Base-by-base conservation (phyloP, 1,140 invertebrate species). In the Zaprionus davidi region DNA sequence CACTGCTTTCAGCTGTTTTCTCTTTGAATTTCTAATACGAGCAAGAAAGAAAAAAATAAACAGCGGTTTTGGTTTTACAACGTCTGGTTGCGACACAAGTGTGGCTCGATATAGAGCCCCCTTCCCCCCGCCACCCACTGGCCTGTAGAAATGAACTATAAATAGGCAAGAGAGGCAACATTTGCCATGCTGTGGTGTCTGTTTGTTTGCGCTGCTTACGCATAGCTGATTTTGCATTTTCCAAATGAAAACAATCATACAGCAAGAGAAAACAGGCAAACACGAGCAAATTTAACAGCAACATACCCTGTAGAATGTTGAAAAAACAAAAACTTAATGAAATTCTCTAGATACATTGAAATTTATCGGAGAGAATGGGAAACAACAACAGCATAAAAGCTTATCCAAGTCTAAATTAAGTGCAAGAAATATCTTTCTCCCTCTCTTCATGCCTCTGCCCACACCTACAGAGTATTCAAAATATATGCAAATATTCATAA, bases 101-200 rank as follows among this genome's bases (percentile, higher is more conserved):
- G 26, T 46, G 57, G 41, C 51, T 57, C 38, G 55, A 58, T 46
- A 55, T 56, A 53, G 60, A 65, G 60, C 15, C 26, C 17, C 11
- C 31, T n/a, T 11, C 20, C 2, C n/a, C 56, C 5, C 63, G 46
- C 34, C 26, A 20, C 17, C 34, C 36, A 3, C 26, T 34, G 9
- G 26, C 11, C 9, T 34, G 11, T 44, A 56, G 59, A 86, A 87
- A 83, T 79, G 70, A 86, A 87, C 83, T 87, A 74, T 70, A 88
- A 88, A 84, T 73, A 71, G 58, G 65, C 26, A 59, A 58, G 64
- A 59, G 3, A 38, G 38, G 26, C 20, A n/a, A 60, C 56, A 49
- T 9, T 15, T 6, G 38, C n/a, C 46, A 2, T 49, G 17, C 28
- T 62, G 58, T 49, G 60, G 56, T 65, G 34, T 58, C 66, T 63